Conservation (phyloP, 2,888 invertebrate species). For the Tipula unca region DNA sequence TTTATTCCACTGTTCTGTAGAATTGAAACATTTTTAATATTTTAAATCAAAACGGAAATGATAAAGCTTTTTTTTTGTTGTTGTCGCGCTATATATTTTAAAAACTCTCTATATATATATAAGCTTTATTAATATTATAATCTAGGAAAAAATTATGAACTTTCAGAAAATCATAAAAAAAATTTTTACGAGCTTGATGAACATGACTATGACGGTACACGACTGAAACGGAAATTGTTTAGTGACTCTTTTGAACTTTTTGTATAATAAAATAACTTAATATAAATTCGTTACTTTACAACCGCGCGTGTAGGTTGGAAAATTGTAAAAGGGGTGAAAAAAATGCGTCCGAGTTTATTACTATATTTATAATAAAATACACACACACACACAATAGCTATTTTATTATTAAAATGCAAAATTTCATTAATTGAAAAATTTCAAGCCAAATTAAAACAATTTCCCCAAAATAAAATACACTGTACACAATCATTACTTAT, state of each 20-base stretch:
- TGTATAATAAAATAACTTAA: no score
- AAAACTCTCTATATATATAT: background rate
- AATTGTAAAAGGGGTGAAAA: background rate
- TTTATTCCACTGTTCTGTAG: background rate
- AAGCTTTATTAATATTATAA: background rate
- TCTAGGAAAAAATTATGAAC: background rate
- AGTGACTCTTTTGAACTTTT: no score
- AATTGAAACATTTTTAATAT: background rate
- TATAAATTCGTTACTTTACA: no score
- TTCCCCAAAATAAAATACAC: background rate
- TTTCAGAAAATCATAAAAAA: background rate
- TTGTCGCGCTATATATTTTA: background rate
- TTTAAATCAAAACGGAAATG: background rate
- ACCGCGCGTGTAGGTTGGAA: no score
- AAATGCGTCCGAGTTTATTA: background rate
- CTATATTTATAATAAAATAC: background rate
- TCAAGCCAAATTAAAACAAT: background rate
- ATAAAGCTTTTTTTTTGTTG: background rate
- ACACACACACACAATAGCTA: background rate
- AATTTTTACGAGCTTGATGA: background rate
- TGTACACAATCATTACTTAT: background rate
- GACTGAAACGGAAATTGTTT: background rate
- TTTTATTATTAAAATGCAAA: background rate
- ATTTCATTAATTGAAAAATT: background rate
- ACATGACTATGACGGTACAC: background rate